phyloP scores from a whole-genome alignment of 2,113 vertebrate species.

The Ia io region DNA sequence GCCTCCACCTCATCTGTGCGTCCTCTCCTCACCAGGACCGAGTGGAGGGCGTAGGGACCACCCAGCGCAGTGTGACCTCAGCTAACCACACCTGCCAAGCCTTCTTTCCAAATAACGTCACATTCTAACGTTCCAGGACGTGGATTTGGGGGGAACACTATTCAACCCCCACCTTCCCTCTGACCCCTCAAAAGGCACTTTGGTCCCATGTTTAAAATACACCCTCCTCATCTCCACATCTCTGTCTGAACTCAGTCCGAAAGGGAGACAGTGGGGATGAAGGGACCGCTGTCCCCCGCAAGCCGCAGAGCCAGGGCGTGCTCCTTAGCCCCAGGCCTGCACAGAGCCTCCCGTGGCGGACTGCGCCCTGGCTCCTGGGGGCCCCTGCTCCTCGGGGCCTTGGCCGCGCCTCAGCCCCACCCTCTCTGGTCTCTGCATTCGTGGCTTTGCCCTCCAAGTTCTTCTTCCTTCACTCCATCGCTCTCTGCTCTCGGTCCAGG shows the following conservation, averaged over 20 bases:
- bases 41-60: not conserved
- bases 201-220: not conserved
- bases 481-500: not conserved
- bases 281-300: not conserved
- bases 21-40: not conserved
- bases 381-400: not conserved
- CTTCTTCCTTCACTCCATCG: not conserved
- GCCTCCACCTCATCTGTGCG: not conserved
- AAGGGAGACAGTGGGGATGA: not conserved
- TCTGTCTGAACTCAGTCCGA: not conserved
- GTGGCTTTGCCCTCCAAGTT: not conserved
- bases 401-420: not conserved
- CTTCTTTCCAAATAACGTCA: not conserved
- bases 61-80: not conserved
- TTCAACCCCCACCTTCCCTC: not conserved
- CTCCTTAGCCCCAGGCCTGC: not conserved
- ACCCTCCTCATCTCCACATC: not conserved
- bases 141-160: not conserved
- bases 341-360: too few species aligned
- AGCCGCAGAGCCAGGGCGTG: not conserved
- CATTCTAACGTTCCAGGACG: not conserved
- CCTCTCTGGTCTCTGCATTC: not conserved
- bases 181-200: not conserved
- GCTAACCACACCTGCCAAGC: not conserved
- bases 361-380: too few species aligned